Conservation (phyloP, 2,888 invertebrate genomes). For the Cataglyphis rosenhaueri region DNA sequence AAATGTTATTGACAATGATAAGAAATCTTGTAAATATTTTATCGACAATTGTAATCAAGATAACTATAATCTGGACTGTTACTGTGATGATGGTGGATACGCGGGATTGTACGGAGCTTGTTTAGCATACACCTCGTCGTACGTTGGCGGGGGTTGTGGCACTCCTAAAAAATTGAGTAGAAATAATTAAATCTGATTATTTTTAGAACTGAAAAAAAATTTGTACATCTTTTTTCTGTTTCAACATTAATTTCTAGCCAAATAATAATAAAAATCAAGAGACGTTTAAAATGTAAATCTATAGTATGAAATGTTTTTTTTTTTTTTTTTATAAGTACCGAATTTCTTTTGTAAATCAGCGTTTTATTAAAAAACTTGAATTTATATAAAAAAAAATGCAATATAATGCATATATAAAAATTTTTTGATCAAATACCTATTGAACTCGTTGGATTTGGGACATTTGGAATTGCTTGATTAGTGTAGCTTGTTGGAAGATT, state of each 20-base stretch:
- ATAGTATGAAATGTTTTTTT: background rate
- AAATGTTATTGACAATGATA: background rate
- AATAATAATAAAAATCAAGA: too few species aligned
- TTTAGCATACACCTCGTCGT: constrained; percentile 76
- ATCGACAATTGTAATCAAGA: background rate
- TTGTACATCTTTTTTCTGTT: background rate
- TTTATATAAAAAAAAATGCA: background rate
- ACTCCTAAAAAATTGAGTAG: constrained; percentile 56
- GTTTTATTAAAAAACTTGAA: background rate
- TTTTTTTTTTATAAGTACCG: background rate
- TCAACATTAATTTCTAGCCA: too few species aligned
- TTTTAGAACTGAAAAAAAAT: background rate
- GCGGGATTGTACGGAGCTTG: constrained; percentile 81
- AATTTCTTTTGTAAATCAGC: background rate
- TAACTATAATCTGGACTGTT: constrained; percentile 21
- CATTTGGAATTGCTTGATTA: constrained; percentile 52
- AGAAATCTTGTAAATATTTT: background rate
- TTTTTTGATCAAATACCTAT: constrained; percentile 65
- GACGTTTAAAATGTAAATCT: too few species aligned
- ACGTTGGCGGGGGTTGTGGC: constrained; percentile 70
- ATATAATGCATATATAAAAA: constrained; percentile 6
- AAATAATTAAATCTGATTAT: background rate
- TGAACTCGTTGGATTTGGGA: constrained; percentile 63
- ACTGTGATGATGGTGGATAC: constrained; percentile 58
- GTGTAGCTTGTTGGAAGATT: constrained; percentile 57